Evolutionary conservation across 2,113 vertebrate genomes (phyloP), one percentile per base, ranked within the genome.

Genomic region (Plectropomus leopardus): DNA sequence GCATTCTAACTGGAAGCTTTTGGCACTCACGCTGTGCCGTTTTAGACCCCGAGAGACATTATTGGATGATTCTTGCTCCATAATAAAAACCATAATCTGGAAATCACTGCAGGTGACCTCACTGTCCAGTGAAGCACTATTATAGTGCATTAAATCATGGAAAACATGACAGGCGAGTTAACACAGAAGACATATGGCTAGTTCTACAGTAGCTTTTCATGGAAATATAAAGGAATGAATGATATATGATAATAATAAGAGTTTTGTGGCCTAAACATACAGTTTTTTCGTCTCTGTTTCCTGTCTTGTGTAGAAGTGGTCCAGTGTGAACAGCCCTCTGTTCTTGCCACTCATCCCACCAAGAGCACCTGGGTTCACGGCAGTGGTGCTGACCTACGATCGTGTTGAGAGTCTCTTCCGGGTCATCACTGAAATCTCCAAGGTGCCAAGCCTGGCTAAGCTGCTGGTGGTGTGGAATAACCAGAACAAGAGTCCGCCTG

Each of bases 401-500:
- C 95, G 98, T 0, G 96, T 99, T 26, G 98, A 99, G 92, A 99
- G 98, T 86, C 97, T 99, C 42, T 99, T 99, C 94, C 92, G 98
- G 42, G 98, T 99, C 90, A 99, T 99, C 95, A 98, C 98, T 0
- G 98, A 99, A 91, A 97, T 99, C 81, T 98, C 98, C 32, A 99
- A 99, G 89, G 98, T 99, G 83, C 98, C 98, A 1, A 99, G 98
- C 78, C 95, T 99, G 3, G 97, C 98, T 80, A 99, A 99, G 79
- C 89, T 99, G 66, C 79, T 99, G 32, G 97, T 99, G 13, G 98
- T 99, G 61, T 99, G 98, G 98, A 99, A 99, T 89, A 99, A 99
- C 89, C 98, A 99, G 94, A 99, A 99, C 86, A 99, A 99, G 89
- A 97, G 95, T 81, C 98, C 98, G 4, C 98, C 98, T 8, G 98